A percentile compares a stretch with the other conserved stretches of the same genome.
Conservation (phyloP, 1,140 invertebrate genomes). For the Periplaneta americana region DNA sequence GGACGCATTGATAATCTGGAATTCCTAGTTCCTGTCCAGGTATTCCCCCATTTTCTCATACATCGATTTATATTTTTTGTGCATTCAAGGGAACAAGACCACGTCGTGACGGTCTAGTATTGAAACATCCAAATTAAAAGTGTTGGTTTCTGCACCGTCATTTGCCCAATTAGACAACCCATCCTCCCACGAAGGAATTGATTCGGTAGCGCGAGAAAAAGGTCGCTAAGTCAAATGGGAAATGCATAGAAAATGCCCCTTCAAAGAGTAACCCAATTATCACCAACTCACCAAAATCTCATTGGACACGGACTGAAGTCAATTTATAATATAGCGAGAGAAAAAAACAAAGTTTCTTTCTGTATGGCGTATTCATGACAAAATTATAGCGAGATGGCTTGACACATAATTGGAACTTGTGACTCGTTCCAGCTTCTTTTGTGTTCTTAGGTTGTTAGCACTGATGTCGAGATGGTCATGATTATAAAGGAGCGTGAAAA, state of each 20-base stretch:
- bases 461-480: too few relatives aligned
- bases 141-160: background rate
- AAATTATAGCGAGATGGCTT: background rate
- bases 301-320: background rate
- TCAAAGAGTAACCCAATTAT: background rate
- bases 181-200: background rate
- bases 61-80: background rate
- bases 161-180: background rate
- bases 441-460: too few relatives aligned
- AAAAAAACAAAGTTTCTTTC: too few relatives aligned
- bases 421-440: too few relatives aligned
- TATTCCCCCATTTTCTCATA: background rate
- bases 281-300: too few relatives aligned
- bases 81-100: background rate
- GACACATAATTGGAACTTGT: background rate
- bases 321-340: background rate
- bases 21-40: too few relatives aligned
- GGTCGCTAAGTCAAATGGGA: background rate
- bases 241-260: background rate
- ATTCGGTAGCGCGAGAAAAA: background rate
- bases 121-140: background rate
- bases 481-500: too few relatives aligned
- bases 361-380: background rate
- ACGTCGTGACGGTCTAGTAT: background rate
- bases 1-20: background rate